These are phyloP conservation scores for Psittacula cyanocephala DNA, from an alignment of 2,113 vertebrate genomes.

Conservation along the genomic window DNA sequence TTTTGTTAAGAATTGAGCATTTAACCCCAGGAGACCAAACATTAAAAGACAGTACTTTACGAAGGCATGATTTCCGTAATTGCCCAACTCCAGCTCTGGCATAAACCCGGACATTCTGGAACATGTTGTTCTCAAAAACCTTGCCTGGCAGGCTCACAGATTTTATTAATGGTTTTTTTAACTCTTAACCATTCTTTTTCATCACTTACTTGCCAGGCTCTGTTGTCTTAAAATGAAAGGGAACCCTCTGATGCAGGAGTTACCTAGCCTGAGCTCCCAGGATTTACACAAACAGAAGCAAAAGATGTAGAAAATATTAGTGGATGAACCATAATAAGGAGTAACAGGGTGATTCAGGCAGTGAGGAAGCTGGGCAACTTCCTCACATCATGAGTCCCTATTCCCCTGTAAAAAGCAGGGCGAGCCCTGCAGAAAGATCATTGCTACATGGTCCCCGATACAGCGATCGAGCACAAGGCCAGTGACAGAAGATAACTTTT, in stretches of 20 bases:
- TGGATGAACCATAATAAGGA: fast-evolving
- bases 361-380: background rate
- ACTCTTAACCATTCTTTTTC: background rate
- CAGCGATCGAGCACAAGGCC: background rate
- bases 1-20: background rate
- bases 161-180: background rate
- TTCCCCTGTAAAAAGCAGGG: background rate
- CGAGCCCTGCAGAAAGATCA: background rate
- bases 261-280: background rate
- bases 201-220: background rate
- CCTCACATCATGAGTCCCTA: background rate
- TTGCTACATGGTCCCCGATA: background rate
- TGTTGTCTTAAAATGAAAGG: background rate
- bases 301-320: background rate
- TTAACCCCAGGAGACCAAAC: background rate
- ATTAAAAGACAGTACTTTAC: background rate
- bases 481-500: background rate
- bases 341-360: background rate
- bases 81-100: background rate
- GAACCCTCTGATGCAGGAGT: background rate
- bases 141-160: background rate
- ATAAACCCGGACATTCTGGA: background rate
- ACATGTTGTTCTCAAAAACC: background rate
- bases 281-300: background rate
- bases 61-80: background rate